These are phyloP conservation scores for Sericinus montela DNA, from an alignment of 2,888 invertebrate species.

Conservation along the genomic window DNA sequence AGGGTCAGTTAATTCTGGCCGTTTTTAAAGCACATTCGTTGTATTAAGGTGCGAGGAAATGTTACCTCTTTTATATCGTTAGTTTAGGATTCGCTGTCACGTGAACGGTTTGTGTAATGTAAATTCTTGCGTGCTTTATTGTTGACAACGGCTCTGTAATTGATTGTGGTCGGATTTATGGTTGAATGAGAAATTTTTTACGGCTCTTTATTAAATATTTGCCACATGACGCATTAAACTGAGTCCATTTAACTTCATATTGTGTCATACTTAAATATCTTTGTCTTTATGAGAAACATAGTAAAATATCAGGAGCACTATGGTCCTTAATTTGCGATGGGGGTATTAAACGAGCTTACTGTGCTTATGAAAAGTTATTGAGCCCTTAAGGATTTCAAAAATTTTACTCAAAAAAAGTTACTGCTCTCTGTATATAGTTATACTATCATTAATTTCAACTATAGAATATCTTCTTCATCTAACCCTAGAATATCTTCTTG, in stretches of 20 bases:
- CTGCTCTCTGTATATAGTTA: too few species aligned
- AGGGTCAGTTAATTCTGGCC: conserved; percentile 28
- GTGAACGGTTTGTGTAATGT: conserved; percentile 55
- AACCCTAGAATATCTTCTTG: too few species aligned
- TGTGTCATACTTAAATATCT: not conserved
- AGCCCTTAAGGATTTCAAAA: too few species aligned
- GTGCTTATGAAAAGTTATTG: too few species aligned
- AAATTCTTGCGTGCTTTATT: conserved; percentile 65
- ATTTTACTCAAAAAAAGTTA: too few species aligned
- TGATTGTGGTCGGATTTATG: conserved; percentile 57
- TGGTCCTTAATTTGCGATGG: too few species aligned
- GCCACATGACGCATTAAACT: conserved; percentile 24
- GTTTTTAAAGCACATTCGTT: conserved; percentile 40
- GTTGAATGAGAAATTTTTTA: conserved; percentile 30
- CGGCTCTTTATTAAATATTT: conserved; percentile 32
- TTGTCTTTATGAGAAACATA: too few species aligned
- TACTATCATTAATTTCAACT: too few species aligned
- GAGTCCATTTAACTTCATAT: not conserved
- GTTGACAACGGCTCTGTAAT: conserved; percentile 52
- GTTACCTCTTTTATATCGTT: conserved; percentile 63
- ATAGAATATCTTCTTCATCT: too few species aligned
- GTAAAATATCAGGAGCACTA: too few species aligned
- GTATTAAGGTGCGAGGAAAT: conserved; percentile 52
- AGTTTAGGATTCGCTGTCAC: conserved; percentile 62
- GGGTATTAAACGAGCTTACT: too few species aligned